A percentile compares a stretch with the other conserved stretches of the same genome.
Evolutionary conservation across 2,113 vertebrate genomes (phyloP).

Genomic region (Plecotus auritus): DNA sequence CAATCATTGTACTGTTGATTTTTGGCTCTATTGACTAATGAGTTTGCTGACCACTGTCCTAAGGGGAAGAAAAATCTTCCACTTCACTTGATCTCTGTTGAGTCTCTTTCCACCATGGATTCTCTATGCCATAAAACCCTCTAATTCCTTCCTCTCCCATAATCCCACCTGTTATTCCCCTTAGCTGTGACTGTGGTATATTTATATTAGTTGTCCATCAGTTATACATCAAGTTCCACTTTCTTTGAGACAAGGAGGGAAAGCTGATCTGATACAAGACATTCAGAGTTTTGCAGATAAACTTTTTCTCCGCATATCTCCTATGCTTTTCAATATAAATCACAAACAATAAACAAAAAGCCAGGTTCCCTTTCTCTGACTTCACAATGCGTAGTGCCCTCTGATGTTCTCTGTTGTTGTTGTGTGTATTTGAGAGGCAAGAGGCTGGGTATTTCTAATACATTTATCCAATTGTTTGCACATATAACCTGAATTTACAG

Average conservation of each 20-base stretch:
- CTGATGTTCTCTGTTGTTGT: background rate
- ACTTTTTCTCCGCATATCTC: background rate
- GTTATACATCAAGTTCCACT: background rate
- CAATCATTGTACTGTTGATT: too few species aligned
- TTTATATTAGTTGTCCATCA: background rate
- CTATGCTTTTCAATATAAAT: background rate
- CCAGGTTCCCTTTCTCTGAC: background rate
- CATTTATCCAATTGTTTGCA: background rate
- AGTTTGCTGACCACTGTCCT: background rate
- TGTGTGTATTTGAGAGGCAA: background rate
- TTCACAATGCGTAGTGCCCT: background rate
- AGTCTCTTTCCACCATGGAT: background rate
- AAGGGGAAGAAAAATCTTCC: background rate
- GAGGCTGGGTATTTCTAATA: background rate
- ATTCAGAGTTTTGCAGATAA: background rate
- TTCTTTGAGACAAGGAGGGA: background rate
- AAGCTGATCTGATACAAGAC: background rate
- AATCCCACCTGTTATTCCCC: background rate
- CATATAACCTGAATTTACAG: background rate
- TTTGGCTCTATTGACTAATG: too few species aligned
- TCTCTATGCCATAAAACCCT: background rate
- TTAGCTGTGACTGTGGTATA: background rate
- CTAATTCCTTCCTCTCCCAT: background rate
- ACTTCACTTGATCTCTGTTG: background rate
- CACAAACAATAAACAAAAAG: background rate